Evolutionary conservation across 2,888 invertebrate genomes (phyloP).

Genomic region (Oligia fasciuncula): DNA sequence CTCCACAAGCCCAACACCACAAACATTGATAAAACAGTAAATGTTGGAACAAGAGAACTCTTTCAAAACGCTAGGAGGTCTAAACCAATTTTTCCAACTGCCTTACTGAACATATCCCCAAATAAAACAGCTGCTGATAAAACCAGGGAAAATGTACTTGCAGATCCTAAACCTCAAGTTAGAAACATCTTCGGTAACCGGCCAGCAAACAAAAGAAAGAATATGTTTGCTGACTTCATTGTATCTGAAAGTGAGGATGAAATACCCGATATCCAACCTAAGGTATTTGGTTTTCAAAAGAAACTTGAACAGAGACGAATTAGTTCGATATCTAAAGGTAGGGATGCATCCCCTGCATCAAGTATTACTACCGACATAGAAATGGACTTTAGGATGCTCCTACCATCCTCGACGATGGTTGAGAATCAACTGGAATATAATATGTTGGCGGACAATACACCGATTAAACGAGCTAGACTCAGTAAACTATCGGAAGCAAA

Average conservation of each 20-base stretch:
- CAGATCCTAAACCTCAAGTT: constrained; percentile 70
- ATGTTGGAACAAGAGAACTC: constrained; percentile 75
- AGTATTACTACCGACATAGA: constrained; percentile 81
- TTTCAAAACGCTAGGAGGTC: constrained; percentile 74
- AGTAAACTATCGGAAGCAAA: constrained; percentile 74
- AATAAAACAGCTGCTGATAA: constrained; percentile 77
- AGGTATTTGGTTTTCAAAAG: constrained; percentile 78
- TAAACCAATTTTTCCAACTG: constrained; percentile 79
- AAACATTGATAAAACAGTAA: constrained; percentile 72
- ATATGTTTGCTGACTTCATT: constrained; percentile 82
- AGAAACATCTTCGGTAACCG: constrained; percentile 80
- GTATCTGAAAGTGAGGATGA: constrained; percentile 85
- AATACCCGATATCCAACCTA: constrained; percentile 80
- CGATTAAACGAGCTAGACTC: constrained; percentile 74
- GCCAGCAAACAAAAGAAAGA: constrained; percentile 77
- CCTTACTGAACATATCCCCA: constrained; percentile 77
- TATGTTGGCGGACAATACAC: constrained; percentile 66
- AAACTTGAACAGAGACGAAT: constrained; percentile 64
- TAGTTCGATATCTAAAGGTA: constrained; percentile 65
- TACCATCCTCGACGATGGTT: constrained; percentile 87
- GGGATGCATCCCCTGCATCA: constrained; percentile 75
- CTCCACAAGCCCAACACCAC: constrained; percentile 70
- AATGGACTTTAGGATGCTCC: constrained; percentile 82
- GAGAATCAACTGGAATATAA: constrained; percentile 78
- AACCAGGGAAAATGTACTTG: constrained; percentile 71